Percentiles rank a stretch among this genome's conserved stretches.
Evolutionary conservation across 2,888 invertebrate genomes (phyloP).

Genomic region (Rotaria magnacalcarata): DNA sequence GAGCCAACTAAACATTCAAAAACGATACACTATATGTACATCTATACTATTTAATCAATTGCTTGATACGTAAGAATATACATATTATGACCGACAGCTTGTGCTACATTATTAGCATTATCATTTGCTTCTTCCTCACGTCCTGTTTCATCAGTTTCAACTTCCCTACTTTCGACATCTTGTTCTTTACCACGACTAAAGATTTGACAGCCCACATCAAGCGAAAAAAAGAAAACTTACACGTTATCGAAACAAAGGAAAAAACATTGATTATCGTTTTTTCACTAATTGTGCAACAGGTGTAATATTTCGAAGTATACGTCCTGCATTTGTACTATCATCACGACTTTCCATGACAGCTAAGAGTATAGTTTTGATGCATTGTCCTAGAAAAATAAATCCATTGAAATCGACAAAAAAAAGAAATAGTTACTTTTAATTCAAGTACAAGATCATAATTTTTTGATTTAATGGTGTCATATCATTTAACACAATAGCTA

Average conservation of each 20-base stretch:
- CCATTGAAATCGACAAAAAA: slow-evolving; percentile 50
- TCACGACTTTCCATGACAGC: slow-evolving; percentile 98
- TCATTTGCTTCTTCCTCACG: slow-evolving; percentile 66
- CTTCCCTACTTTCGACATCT: slow-evolving; percentile 48
- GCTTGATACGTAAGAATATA: slow-evolving; percentile 93
- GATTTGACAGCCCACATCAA: slow-evolving; percentile 38
- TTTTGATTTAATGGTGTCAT: slow-evolving; percentile 93
- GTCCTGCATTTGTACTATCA: slow-evolving; percentile 92
- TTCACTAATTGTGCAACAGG: slow-evolving; percentile 48
- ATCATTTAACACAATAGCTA: slow-evolving; percentile 91
- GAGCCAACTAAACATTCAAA: slow-evolving; percentile 60
- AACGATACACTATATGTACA: not conserved
- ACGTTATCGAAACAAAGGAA: too few species aligned
- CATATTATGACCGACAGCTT: slow-evolving; percentile 96
- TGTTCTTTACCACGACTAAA: slow-evolving; percentile 50
- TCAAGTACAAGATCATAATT: slow-evolving; percentile 94
- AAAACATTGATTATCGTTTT: too few species aligned
- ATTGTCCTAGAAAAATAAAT: slow-evolving; percentile 68
- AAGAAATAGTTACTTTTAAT: slow-evolving; percentile 66
- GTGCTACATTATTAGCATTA: slow-evolving; percentile 68
- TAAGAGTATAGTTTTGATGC: slow-evolving; percentile 88
- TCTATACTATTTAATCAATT: too few species aligned
- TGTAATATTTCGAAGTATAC: slow-evolving; percentile 93
- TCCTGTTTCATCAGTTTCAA: slow-evolving; percentile 33
- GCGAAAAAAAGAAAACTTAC: too few species aligned